phyloP scores from a whole-genome alignment of 2,113 vertebrate species.

The Oxyruncus cristatus region DNA sequence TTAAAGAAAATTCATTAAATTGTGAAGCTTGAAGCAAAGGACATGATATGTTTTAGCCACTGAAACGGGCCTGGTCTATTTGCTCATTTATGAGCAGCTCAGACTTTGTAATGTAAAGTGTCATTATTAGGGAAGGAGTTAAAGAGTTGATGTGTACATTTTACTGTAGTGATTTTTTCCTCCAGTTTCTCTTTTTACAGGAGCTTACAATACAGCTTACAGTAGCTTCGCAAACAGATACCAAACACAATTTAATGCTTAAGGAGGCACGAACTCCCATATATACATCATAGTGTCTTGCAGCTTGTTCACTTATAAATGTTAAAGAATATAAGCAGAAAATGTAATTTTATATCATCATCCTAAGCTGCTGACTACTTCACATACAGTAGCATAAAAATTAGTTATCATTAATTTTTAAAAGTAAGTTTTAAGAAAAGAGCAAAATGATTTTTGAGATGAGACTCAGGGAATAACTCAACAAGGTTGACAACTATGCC shows the following conservation, averaged over 20 bases:
- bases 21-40: not conserved
- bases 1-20: not conserved
- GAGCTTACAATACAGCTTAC: not conserved
- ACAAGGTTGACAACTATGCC: not conserved
- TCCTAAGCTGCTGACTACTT: not conserved
- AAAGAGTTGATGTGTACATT: not conserved
- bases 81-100: not conserved
- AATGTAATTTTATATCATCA: not conserved
- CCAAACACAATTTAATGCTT: not conserved
- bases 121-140: not conserved
- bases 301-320: not conserved
- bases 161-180: not conserved
- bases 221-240: not conserved
- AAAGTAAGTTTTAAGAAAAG: not conserved
- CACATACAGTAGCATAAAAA: not conserved
- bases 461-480: not conserved
- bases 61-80: not conserved
- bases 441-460: not conserved
- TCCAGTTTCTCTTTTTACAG: not conserved
- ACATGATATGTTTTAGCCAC: not conserved
- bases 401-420: not conserved
- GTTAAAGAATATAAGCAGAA: constrained; percentile 10
- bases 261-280: not conserved
- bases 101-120: not conserved
- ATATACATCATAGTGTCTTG: not conserved